Evolutionary conservation across 2,113 vertebrate species (phyloP), one percentile per base, ranked within the genome.

Genomic region (Brachyistius frenatus): DNA sequence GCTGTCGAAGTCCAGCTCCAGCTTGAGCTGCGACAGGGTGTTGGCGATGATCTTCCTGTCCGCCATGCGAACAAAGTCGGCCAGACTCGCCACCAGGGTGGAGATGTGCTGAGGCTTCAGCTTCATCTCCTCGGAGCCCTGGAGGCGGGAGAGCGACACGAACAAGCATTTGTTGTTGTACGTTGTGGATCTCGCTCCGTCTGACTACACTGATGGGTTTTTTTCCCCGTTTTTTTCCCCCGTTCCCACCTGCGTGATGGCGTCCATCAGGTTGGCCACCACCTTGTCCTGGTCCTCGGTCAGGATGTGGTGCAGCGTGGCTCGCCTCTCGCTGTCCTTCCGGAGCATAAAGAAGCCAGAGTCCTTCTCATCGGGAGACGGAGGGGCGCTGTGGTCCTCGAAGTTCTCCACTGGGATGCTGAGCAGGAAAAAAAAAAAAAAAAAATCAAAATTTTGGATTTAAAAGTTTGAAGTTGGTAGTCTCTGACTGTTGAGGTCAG

Each of bases 341-440:
- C 95, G 95, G 50, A 99, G 93, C 96, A 99, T 94, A 62, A 99
- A 99, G 93, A 99, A 98, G 0, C 98, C 98, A 0, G 98, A 95
- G 72, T 99, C 98, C 72, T 98, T 98, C 82, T 99, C 98, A 80
- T 99, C 98, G 0, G 98, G 98, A 47, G 98, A 99, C 0, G 98
- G 98, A 4, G 98, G 98, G 0, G 98, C 98, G 10, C 98, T 99
- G 92, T 99, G 98, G 86, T 99, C 98, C 86, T 99, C 98, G 76
- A 99, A 99, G 87, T 98, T 97, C 90, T 99, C 98, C 88, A 99
- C 98, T 6, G 98, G 98, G 76, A 99, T 99, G 87, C 98, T 99
- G 84, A 44, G 8, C 47, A 70, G 23, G 54, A 54, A 77, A 16
- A 6, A 41, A 50, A 77, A 16, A 6, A 41, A 50, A 49, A 63